Evolutionary conservation across 30 jellyfish, hydroid and myxozoan species (phyloP).

Genomic region (Pelagia noctiluca): DNA sequence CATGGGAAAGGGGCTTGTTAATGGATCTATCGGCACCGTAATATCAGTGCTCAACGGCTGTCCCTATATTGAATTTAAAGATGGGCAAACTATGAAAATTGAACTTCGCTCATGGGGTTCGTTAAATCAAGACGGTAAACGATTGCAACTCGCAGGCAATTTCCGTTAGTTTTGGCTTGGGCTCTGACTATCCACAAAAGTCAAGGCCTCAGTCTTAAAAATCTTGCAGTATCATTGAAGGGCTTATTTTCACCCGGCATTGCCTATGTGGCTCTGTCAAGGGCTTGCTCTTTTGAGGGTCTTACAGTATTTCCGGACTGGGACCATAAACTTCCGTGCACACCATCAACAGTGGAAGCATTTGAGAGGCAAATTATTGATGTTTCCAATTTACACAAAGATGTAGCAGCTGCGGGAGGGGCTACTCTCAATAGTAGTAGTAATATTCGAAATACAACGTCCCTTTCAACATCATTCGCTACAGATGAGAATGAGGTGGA

Average conservation of each 20-base stretch:
- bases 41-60: not conserved
- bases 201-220: not conserved
- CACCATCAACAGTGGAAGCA: not conserved
- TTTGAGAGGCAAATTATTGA: not conserved
- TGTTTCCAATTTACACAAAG: not conserved
- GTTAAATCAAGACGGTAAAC: not conserved
- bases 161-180: constrained; percentile 6
- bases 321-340: not conserved
- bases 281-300: not conserved
- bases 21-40: not conserved
- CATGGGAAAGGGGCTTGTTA: not conserved
- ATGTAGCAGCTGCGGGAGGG: not conserved
- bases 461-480: not conserved
- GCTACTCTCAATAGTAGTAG: not conserved
- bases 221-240: not conserved
- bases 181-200: not conserved
- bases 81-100: not conserved
- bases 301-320: not conserved
- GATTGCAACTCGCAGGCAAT: not conserved
- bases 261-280: not conserved
- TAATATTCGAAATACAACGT: not conserved
- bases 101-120: constrained; percentile 1
- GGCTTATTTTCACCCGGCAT: not conserved
- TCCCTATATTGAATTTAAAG: not conserved
- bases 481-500: not conserved